These are phyloP conservation scores for Pygoscelis antarcticus DNA, from an alignment of 2,113 vertebrate genomes.

Conservation along the genomic window DNA sequence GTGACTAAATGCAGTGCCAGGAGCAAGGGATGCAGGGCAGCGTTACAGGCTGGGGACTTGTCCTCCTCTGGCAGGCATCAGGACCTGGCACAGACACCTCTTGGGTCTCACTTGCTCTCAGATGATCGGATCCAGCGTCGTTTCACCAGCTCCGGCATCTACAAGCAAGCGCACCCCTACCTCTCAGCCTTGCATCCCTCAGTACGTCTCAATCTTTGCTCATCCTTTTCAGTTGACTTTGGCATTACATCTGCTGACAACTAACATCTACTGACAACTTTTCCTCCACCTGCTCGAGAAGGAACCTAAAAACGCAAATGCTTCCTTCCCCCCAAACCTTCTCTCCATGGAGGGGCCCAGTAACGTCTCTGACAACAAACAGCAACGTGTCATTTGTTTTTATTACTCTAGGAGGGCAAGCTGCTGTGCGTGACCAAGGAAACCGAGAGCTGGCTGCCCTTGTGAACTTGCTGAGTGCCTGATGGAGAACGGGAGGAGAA, in stretches of 20 bases:
- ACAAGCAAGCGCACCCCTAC: not conserved
- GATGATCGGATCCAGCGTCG: not conserved
- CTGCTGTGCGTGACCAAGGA: constrained; percentile 70
- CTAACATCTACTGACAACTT: not conserved
- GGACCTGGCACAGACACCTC: not conserved
- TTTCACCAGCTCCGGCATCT: not conserved
- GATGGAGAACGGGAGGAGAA: constrained; percentile 34
- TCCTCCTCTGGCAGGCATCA: not conserved
- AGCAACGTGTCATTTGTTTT: constrained; percentile 65
- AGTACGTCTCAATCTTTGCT: not conserved
- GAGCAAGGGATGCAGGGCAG: not conserved
- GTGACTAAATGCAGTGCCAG: not conserved
- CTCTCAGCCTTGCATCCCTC: not conserved
- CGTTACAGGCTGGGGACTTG: not conserved
- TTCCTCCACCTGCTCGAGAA: not conserved
- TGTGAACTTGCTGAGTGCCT: constrained; percentile 65
- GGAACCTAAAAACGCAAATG: not conserved
- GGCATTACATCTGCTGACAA: not conserved
- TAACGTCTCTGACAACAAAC: constrained; percentile 6
- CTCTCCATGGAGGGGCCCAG: not conserved
- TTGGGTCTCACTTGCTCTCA: not conserved
- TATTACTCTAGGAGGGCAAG: constrained; percentile 66
- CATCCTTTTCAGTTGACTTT: not conserved
- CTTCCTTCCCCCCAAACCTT: not conserved
- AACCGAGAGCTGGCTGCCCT: constrained; percentile 62